These are phyloP conservation scores for Pristionchus fissidentatus DNA, from an alignment of 2,888 invertebrate genomes.

Conservation along the genomic window DNA sequence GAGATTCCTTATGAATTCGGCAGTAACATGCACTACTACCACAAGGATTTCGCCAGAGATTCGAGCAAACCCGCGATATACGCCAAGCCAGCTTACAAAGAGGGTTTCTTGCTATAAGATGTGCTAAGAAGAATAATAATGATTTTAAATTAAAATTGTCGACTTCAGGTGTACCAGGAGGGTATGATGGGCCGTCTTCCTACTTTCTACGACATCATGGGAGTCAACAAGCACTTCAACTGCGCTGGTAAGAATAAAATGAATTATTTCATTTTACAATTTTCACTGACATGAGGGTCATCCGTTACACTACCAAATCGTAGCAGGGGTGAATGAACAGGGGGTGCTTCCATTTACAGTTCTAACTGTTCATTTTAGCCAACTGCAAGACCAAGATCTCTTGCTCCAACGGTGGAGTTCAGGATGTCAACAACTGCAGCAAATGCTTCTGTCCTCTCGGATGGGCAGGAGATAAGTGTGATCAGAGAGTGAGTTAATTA, in stretches of 20 bases:
- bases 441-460: conserved; percentile 22
- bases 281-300: too few relatives aligned
- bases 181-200: conserved; percentile 37
- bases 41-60: conserved; percentile 11
- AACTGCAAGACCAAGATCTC: not conserved
- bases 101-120: not conserved
- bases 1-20: conserved; percentile 42
- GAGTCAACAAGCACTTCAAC: conserved; percentile 40
- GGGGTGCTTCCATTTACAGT: too few relatives aligned
- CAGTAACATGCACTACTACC: conserved; percentile 40
- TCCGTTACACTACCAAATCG: too few relatives aligned
- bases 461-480: conserved; percentile 23
- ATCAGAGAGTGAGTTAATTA: not conserved
- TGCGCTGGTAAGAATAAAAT: not conserved
- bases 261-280: too few relatives aligned
- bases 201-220: conserved; percentile 27
- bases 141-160: not conserved
- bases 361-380: too few relatives aligned
- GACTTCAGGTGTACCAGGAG: conserved; percentile 11
- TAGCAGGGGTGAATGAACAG: too few relatives aligned
- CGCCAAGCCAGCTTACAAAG: conserved; percentile 34
- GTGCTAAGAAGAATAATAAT: not conserved
- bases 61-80: conserved; percentile 2
- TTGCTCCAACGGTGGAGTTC: conserved; percentile 27
- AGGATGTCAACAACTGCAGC: not conserved